Conservation (phyloP, 2,888 invertebrate species). For the Galerucella pusilla region DNA sequence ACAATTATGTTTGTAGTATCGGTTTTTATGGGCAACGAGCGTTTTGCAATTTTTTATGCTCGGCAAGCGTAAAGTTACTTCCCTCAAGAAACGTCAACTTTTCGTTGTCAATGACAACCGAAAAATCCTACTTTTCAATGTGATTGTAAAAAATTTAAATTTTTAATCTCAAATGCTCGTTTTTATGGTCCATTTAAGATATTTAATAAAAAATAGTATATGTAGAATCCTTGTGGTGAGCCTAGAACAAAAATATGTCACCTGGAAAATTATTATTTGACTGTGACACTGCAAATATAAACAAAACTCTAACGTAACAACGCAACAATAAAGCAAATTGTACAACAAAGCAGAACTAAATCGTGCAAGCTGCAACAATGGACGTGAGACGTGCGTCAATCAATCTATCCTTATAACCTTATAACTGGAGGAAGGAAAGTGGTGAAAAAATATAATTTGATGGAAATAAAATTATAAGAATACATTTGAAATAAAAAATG, state of each 20-base stretch:
- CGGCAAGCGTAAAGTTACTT: no score
- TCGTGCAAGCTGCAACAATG: slow-evolving; percentile 44
- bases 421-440: slow-evolving; percentile 22
- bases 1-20: no score
- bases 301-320: slow-evolving; percentile 31
- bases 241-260: background rate
- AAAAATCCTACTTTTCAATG: no score
- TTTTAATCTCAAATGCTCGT: no score
- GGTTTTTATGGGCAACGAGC: no score
- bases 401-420: slow-evolving; percentile 19
- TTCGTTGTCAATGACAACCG: no score
- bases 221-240: no score
- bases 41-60: no score
- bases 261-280: background rate
- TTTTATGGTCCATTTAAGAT: no score
- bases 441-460: slow-evolving; percentile 22
- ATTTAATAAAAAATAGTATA: no score
- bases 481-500: background rate
- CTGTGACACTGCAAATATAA: slow-evolving; percentile 6
- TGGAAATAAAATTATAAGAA: slow-evolving; percentile 7
- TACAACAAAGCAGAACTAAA: slow-evolving; percentile 35
- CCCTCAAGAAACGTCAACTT: no score
- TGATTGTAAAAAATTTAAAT: no score
- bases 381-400: slow-evolving; percentile 40
- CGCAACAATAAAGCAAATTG: slow-evolving; percentile 42